Evolutionary conservation across 2,113 vertebrate genomes (phyloP), one percentile per base, ranked within the genome.

Genomic region (Hippolais icterina): DNA sequence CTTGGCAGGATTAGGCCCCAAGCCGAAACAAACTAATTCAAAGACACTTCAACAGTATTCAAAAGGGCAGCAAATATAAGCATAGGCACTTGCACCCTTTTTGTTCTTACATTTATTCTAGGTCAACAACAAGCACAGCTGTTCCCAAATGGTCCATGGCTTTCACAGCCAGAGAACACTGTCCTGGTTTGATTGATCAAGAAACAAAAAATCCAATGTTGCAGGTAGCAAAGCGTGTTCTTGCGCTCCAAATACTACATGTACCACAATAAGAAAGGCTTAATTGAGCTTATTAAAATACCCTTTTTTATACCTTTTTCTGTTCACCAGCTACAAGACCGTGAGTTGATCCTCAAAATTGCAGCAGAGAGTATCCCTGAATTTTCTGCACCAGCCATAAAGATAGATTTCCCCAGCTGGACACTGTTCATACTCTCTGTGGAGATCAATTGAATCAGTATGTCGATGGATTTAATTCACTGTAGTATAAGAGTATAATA

Each of bases 11-110:
- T 92, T 88, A 92, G 76, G 22, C 60, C 82, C 6, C 24, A 76
- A 61, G 50, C 66, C 0, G 70, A 96, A 96, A 88, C 49, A 90
- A 96, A 88, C 54, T 70, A 50, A 86, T 95, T 75, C 88, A 83
- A 96, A 95, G 90, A 80, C 31, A 71, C 53, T 88, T 89, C 44
- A 92, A 19, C 29, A 68, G 59, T 50, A 75, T 83, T 88, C 6
- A 27, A 71, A 92, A 96, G 37, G 64, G 44, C 56, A 92, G 60
- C 64, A 94, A 83, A 96, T 68, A 93, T 20, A 88, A 74, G 64
- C 63, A 66, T 42, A 88, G 66, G 25, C 85, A 76, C 23, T 90
- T 83, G 56, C 68, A 83, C 52, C 80, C 54, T 59, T 94, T 42
- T 87, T 74, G 92, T 49, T 76, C 65, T 89, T 68, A 46, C 68